Evolutionary conservation across 2,113 vertebrate species (phyloP).

Genomic region (Turnix velox): DNA sequence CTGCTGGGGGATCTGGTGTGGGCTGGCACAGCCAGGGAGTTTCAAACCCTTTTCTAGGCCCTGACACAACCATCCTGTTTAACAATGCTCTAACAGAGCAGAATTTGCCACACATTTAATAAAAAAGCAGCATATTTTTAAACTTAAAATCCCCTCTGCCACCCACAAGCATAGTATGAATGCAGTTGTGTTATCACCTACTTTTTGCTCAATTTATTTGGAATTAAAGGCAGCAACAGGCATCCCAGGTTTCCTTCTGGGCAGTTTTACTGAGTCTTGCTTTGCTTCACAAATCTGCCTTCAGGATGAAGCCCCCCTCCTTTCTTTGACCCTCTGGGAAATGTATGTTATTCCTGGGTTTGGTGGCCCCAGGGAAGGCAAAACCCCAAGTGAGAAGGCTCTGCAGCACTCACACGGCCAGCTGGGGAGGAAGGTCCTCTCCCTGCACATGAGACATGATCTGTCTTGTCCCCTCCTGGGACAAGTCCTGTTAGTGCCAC

Average conservation of each 20-base stretch:
- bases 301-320: not conserved
- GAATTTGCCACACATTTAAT: not conserved
- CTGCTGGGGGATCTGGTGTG: rapidly evolving
- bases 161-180: not conserved
- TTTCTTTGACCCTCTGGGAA: not conserved
- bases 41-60: not conserved
- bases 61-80: not conserved
- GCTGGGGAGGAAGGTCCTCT: not conserved
- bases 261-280: not conserved
- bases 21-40: not conserved
- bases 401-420: not conserved
- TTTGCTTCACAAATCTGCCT: not conserved
- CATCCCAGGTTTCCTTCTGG: not conserved
- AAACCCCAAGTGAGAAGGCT: not conserved
- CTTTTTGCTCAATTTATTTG: not conserved
- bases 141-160: not conserved
- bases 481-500: not conserved
- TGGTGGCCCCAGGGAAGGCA: not conserved
- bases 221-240: not conserved
- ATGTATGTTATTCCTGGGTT: not conserved
- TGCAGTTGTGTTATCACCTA: not conserved
- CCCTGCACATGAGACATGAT: not conserved
- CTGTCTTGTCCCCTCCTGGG: not conserved
- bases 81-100: not conserved
- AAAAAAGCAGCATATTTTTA: not conserved